Evolutionary conservation across 2,888 invertebrate genomes (phyloP).

Genomic region (Dolichopus griseipennis): DNA sequence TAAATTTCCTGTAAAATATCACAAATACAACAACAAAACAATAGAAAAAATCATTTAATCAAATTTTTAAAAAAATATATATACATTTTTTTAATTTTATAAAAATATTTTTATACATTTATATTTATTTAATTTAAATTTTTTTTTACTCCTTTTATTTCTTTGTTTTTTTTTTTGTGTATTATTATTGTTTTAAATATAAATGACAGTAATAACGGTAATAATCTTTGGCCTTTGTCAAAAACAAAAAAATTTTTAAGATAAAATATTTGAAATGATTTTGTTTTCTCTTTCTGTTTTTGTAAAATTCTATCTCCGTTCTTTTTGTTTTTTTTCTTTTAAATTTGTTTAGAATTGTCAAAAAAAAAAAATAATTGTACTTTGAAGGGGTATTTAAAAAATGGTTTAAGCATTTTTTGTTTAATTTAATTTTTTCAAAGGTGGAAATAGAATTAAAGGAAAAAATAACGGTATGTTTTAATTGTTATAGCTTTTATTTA

Average conservation of each 20-base stretch:
- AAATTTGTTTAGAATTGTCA: background rate
- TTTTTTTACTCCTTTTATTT: background rate
- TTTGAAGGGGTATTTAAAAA: no score
- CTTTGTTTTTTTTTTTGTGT: background rate
- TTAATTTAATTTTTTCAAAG: no score
- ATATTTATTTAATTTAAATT: background rate
- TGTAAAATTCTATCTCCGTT: no score
- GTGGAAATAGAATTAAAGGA: no score
- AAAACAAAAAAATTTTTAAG: background rate
- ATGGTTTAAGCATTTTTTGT: no score
- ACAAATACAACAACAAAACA: background rate
- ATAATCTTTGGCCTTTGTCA: slow-evolving; percentile 6
- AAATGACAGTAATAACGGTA: slow-evolving; percentile 1
- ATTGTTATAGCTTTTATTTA: no score
- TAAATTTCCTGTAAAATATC: background rate
- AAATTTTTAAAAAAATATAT: background rate
- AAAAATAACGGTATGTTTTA: no score
- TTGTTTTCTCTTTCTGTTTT: background rate
- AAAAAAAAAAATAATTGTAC: no score
- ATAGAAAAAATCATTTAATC: slow-evolving; percentile 2
- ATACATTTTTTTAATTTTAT: no score
- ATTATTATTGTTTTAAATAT: background rate
- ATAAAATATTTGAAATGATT: background rate
- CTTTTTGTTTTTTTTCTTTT: no score
- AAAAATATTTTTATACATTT: background rate